Conservation (phyloP, 2,797 vertebrate genomes). For the Fistularia commersonii region DNA sequence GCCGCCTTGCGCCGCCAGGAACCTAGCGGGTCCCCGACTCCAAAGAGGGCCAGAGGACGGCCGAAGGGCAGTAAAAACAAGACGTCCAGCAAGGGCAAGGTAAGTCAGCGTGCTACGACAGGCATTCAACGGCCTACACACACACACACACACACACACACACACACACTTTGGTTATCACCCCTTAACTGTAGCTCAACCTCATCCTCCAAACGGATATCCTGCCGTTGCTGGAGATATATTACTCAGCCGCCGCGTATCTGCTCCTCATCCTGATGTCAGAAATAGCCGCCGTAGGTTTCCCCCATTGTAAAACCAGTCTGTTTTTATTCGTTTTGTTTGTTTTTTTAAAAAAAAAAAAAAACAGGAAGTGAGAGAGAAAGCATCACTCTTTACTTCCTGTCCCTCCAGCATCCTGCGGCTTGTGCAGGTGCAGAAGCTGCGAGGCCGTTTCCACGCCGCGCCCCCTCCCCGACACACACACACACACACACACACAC, state of each 20-base stretch:
- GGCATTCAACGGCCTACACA: no score
- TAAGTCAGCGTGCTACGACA: constrained; percentile 55
- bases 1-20: no score
- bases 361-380: constrained; percentile 9
- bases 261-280: constrained; percentile 26
- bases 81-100: constrained; percentile 80
- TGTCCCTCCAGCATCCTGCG: constrained; percentile 72
- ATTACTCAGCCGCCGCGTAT: constrained; percentile 30
- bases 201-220: constrained; percentile 48
- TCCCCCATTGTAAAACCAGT: constrained; percentile 47
- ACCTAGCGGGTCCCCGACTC: constrained; percentile 87
- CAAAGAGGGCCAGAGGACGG: constrained; percentile 90
- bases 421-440: constrained; percentile 76
- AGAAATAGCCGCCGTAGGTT: constrained; percentile 46
- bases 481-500: constrained; percentile 60
- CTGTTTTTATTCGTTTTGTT: constrained; percentile 16
- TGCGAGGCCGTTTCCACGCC: constrained; percentile 66
- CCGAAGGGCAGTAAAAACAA: constrained; percentile 98
- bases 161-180: no score
- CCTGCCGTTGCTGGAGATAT: constrained; percentile 43
- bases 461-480: constrained; percentile 57
- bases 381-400: constrained; percentile 66
- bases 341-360: no score
- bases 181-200: constrained; percentile 49
- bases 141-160: no score